A percentile compares a stretch with the other conserved stretches of the same genome.
Evolutionary conservation across 2,113 vertebrate species (phyloP).

Genomic region (Tachysurus vachellii): DNA sequence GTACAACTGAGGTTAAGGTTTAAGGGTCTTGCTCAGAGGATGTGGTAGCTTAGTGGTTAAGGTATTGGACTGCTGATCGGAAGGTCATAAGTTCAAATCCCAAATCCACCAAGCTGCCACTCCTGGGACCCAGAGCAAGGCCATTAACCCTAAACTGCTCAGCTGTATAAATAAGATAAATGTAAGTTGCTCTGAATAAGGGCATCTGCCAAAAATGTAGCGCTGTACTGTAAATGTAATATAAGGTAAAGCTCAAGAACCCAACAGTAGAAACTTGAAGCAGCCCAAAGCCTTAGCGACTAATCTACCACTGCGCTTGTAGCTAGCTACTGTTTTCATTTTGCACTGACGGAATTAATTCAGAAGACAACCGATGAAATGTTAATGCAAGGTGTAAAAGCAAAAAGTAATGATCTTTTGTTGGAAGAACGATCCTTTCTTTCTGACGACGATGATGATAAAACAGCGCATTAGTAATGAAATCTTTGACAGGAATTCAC

Average conservation of each 20-base stretch:
- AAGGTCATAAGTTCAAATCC: too few relatives aligned
- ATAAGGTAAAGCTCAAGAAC: too few relatives aligned
- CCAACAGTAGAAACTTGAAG: not conserved
- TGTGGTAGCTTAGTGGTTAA: too few relatives aligned
- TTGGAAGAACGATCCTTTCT: not conserved
- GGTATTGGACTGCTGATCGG: too few relatives aligned
- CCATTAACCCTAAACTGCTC: too few relatives aligned
- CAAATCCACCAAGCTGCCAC: too few relatives aligned
- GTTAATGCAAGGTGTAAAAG: constrained; percentile 23
- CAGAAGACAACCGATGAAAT: not conserved
- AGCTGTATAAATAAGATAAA: too few relatives aligned
- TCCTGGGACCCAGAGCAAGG: too few relatives aligned
- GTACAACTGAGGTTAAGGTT: not conserved
- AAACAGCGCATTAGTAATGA: not conserved
- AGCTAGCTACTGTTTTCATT: not conserved
- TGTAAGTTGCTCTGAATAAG: too few relatives aligned
- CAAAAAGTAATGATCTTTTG: not conserved
- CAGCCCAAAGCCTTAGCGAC: not conserved
- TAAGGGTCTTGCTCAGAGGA: not conserved
- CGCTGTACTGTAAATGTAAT: too few relatives aligned
- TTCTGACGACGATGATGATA: not conserved
- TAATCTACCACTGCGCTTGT: not conserved
- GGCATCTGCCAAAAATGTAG: too few relatives aligned
- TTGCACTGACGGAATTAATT: not conserved
- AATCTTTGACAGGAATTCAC: not conserved